phyloP scores from a whole-genome alignment of 2,888 invertebrate genomes.

The Stenotaenia linearis region DNA sequence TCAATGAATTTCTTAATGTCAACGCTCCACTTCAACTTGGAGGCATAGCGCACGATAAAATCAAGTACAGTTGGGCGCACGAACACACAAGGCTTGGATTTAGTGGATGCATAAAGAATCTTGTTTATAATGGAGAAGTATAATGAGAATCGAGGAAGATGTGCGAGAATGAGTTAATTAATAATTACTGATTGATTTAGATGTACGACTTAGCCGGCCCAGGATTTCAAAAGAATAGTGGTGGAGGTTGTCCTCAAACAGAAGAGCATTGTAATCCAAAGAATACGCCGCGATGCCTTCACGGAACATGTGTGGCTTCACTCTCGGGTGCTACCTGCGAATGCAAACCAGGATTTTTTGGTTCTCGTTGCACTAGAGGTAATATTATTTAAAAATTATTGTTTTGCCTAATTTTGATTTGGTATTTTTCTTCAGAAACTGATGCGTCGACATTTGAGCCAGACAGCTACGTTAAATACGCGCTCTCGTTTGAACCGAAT shows the following conservation, averaged over 20 bases:
- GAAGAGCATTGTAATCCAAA: conserved; percentile 82
- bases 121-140: conserved; percentile 82
- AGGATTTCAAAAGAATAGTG: conserved; percentile 72
- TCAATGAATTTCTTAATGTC: conserved; percentile 92
- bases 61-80: conserved; percentile 34
- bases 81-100: conserved; percentile 57
- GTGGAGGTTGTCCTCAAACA: conserved; percentile 86
- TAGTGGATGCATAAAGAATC: conserved; percentile 91
- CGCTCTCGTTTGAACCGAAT: conserved; percentile 87
- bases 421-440: conserved; percentile 52
- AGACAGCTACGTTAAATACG: conserved; percentile 95
- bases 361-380: conserved; percentile 51
- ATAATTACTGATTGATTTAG: conserved; percentile 43
- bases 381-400: not conserved
- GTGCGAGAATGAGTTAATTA: not conserved
- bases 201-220: conserved; percentile 93
- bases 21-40: conserved; percentile 94
- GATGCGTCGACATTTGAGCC: conserved; percentile 87
- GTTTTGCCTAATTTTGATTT: not conserved
- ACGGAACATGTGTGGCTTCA: conserved; percentile 89
- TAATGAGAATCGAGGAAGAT: not conserved
- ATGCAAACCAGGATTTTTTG: conserved; percentile 93
- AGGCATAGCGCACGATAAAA: conserved; percentile 70
- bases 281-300: conserved; percentile 65
- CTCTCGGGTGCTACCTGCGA: conserved; percentile 76